Evolutionary conservation across 2,113 vertebrate genomes (phyloP).

Genomic region (Corythornis vintsioides): DNA sequence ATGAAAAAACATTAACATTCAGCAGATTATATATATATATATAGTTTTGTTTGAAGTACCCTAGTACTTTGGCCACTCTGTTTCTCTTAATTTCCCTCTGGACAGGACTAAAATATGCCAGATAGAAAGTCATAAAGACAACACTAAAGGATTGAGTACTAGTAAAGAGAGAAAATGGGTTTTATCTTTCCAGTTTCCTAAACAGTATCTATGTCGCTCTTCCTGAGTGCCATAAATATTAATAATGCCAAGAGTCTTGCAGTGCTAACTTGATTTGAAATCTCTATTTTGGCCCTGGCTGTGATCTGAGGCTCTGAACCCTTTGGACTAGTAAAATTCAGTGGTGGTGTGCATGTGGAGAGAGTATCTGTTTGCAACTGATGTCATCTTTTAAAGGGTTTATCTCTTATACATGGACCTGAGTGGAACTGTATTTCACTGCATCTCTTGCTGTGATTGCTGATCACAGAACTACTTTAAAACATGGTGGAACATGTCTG

Average conservation of each 20-base stretch:
- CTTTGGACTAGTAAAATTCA: conserved; percentile 23
- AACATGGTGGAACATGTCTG: neutral
- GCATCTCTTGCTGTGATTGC: conserved; percentile 2
- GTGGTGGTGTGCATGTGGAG: conserved; percentile 9
- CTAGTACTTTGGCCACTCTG: neutral
- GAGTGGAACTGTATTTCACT: neutral
- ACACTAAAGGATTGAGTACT: neutral
- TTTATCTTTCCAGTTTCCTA: neutral
- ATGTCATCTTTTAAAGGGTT: neutral
- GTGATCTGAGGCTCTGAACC: conserved; percentile 19
- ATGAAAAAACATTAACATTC: no score
- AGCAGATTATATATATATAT: no score
- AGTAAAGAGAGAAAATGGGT: neutral
- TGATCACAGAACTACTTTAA: neutral
- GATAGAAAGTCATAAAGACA: neutral
- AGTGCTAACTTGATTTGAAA: conserved; percentile 28
- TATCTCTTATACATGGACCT: neutral
- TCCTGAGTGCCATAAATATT: neutral
- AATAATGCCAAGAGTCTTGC: conserved; percentile 7
- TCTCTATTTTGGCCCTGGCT: conserved; percentile 12
- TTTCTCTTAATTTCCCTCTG: neutral
- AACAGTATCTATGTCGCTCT: neutral
- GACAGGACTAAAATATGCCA: neutral
- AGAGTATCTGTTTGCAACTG: neutral
- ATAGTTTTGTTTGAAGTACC: neutral